A percentile compares a stretch with the other conserved stretches of the same genome.
Evolutionary conservation across 2,888 invertebrate genomes (phyloP).

Genomic region (Entomobrya multifasciata): DNA sequence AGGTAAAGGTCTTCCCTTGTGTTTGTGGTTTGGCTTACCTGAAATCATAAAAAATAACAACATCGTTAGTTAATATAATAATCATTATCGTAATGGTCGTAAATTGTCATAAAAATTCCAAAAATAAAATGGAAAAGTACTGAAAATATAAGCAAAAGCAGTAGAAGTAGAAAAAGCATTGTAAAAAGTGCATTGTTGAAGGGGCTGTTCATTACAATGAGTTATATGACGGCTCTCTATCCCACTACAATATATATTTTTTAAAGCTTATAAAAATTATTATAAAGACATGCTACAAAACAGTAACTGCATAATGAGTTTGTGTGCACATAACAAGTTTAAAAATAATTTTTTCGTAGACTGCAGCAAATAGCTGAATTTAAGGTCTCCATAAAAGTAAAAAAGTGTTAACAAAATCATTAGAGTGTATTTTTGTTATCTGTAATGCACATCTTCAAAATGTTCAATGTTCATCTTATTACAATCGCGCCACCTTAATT

Average conservation of each 20-base stretch:
- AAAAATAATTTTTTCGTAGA: no score
- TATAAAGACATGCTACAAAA: no score
- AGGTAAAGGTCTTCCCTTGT: conserved; percentile 61
- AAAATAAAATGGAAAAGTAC: not conserved
- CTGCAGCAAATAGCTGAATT: no score
- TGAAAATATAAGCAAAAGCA: not conserved
- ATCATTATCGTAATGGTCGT: conserved; percentile 6
- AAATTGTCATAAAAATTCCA: not conserved
- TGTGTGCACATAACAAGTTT: no score
- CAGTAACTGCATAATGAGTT: no score
- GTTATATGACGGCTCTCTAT: no score
- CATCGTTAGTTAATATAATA: conserved; percentile 32
- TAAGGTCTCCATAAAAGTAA: not conserved
- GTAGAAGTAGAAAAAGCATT: no score
- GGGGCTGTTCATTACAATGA: no score
- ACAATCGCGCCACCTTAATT: no score
- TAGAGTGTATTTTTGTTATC: conserved; percentile 29
- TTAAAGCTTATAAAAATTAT: no score
- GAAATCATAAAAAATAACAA: conserved; percentile 30
- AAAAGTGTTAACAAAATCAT: conserved; percentile 24
- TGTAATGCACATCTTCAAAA: conserved; percentile 5
- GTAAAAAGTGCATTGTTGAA: no score
- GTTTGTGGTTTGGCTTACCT: conserved; percentile 6
- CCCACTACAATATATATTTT: no score
- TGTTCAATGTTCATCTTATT: not conserved